Base-by-base conservation (phyloP, 2,888 invertebrate genomes). In the Sceliomorpha sp. region DNA sequence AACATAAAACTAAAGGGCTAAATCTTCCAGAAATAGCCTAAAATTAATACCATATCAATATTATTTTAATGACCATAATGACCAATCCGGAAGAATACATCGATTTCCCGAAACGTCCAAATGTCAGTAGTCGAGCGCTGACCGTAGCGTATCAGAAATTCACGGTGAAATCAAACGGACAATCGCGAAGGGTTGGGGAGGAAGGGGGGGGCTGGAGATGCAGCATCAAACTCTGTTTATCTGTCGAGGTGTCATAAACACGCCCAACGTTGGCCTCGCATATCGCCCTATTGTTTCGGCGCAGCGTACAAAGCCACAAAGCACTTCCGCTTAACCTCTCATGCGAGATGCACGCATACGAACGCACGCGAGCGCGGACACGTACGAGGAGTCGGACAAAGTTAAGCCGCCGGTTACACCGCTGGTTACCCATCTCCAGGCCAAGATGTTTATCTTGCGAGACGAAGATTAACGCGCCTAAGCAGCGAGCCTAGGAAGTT, bases 201-300 rank as follows among this genome's bases (percentile, higher is more conserved):
- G n/a, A n/a, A n/a, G n/a, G n/a, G n/a, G n/a, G n/a, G n/a, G n/a
- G n/a, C n/a, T 73, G 74, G 56, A 59, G 59, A 67, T 55, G 67
- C 59, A 70, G 68, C 66, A 73, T 78, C 74, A 66, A 72, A 67
- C 64, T 69, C 72, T 77, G 82, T 82, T 87, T 87, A 87, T 87
- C 86, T 80, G 72, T n/a, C 40, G 71, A 71, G 74, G 80, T 86
- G 86, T 86, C 86, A 86, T 79, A 83, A 85, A 84, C 86, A 87
- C 84, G 78, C 75, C 79, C 78, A 72, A 74, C 75, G 72, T 72
- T n/a, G 70, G 62, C 71, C 73, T 74, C 68, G 59, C 50, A 40
- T 47, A 63, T 69, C 68, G 63, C 66, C 79, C 76, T n/a, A 85
- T 86, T 86, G 85, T 86, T 83, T 86, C 80, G 75, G 71, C 64